Conservation (phyloP, 2,113 vertebrate genomes). For the Antechinus flavipes region DNA sequence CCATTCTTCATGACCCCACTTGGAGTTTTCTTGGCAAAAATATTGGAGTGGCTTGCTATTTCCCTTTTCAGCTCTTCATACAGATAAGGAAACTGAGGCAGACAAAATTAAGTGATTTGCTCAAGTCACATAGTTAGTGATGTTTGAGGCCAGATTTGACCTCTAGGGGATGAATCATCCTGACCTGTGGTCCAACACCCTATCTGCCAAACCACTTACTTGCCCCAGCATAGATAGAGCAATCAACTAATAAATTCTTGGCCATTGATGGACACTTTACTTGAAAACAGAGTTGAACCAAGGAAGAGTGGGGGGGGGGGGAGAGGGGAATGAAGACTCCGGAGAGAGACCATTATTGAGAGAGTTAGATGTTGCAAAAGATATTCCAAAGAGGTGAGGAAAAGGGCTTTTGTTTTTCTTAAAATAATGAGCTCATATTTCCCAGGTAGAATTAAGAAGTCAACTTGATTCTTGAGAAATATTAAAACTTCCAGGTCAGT, state of each 20-base stretch:
- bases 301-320: not conserved
- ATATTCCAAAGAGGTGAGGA: not conserved
- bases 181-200: no score
- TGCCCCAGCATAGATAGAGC: not conserved
- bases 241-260: not conserved
- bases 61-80: no score
- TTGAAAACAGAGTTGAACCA: not conserved
- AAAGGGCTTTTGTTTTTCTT: not conserved
- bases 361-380: not conserved
- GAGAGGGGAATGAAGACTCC: not conserved
- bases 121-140: no score
- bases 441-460: slow-evolving; percentile 21
- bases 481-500: not conserved
- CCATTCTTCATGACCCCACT: no score
- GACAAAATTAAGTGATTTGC: no score
- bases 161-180: no score
- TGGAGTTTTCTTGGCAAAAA: no score
- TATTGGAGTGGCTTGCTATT: no score
- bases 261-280: not conserved
- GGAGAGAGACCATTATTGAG: not conserved
- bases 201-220: no score
- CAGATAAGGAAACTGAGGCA: no score
- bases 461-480: slow-evolving; percentile 3
- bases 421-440: not conserved
- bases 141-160: no score